Conservation (phyloP, 2,113 vertebrate genomes). For the Psephotus haematonotus region DNA sequence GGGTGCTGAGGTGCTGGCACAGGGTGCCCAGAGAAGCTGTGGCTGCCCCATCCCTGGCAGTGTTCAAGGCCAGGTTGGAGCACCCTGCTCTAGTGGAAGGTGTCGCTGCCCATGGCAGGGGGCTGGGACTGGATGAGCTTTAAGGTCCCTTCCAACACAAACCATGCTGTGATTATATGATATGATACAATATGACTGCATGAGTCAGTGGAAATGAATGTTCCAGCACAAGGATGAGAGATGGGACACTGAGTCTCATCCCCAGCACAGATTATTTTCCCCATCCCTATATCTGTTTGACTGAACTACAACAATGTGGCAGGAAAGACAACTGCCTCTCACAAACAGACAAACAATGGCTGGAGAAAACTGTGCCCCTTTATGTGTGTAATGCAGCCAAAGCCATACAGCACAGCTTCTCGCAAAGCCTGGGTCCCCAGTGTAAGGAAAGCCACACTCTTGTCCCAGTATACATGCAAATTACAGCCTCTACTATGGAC, state of each 20-base stretch:
- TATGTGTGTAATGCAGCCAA: neutral
- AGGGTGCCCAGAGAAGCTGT: neutral
- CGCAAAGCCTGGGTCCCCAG: neutral
- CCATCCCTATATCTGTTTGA: neutral
- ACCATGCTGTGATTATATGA: neutral
- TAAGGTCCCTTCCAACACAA: neutral
- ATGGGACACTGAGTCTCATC: neutral
- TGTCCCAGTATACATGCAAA: neutral
- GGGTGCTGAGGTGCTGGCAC: neutral
- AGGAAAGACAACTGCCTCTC: neutral
- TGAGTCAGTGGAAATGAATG: neutral
- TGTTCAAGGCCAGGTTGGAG: neutral
- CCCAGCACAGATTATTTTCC: neutral
- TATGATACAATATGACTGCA: neutral
- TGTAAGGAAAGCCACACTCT: neutral
- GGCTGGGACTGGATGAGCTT: neutral
- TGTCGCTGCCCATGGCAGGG: neutral
- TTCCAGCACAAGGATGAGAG: neutral
- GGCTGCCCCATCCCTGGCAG: neutral
- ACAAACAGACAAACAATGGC: neutral
- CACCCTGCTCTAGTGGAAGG: neutral
- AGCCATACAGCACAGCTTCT: neutral
- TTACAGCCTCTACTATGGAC: neutral
- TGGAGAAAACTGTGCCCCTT: neutral
- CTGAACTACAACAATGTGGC: neutral